Base-by-base conservation (phyloP, 2,113 vertebrate species). In the Marcusenius ussheri region DNA sequence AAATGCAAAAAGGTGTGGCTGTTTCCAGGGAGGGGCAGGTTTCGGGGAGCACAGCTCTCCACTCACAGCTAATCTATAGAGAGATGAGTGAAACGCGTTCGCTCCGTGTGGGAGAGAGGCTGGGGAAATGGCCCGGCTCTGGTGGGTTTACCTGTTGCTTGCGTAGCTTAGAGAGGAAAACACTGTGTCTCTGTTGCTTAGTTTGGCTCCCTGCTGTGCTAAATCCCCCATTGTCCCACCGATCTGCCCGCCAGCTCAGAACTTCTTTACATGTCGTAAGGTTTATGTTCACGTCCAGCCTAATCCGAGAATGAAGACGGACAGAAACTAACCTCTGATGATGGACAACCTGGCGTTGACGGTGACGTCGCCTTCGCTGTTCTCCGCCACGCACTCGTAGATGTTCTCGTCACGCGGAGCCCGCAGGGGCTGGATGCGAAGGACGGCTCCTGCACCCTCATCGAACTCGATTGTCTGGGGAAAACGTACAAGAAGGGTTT, bases 331-430 rank as follows among this genome's bases (percentile, higher is more conserved):
- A 99, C 98, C 98, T 98, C 98, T 95, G 92, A 99, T 98, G 93
- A 99, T 99, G 3, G 98, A 98, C 95, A 99, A 97, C 94, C 98
- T 99, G 94, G 98, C 98, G 0, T 96, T 98, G 91, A 98, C 96
- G 0, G 96, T 97, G 93, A 98, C 95, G 93, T 99, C 98, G 58
- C 97, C 97, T 0, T 96, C 96, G 0, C 93, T 95, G 94, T 98
- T 99, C 92, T 98, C 98, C 5, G 98, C 98, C 56, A 99, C 97
- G 0, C 98, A 99, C 89, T 99, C 98, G 0, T 99, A 99, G 90
- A 97, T 97, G 90, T 99, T 99, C 95, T 99, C 98, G 0, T 99
- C 98, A 0, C 98, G 96, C 0, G 98, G 98, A 0, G 98, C 98
- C 77, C 98, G 95, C 1, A 99, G 97, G 0, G 98, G 98, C 95